Percentiles rank a stretch among this genome's conserved stretches.
These are phyloP conservation scores for Megatriorchis doriae DNA, from an alignment of 2,113 vertebrate genomes.

Conservation along the genomic window DNA sequence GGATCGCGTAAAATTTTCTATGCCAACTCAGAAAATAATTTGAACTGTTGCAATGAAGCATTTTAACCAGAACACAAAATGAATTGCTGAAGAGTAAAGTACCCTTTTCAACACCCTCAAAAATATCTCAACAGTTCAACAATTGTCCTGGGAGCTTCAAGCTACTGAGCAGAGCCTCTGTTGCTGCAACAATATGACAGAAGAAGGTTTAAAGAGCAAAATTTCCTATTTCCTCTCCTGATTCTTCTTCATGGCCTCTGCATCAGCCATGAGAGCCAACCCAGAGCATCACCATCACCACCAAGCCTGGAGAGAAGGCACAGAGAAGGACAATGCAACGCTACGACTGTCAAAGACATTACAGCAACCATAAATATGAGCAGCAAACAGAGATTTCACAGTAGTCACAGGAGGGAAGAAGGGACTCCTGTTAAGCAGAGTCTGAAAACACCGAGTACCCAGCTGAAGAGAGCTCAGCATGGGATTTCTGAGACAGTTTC, in stretches of 20 bases:
- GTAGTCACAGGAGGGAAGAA: neutral
- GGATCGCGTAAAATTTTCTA: neutral
- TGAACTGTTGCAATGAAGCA: neutral
- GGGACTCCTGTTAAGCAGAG: neutral
- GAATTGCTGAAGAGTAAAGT: neutral
- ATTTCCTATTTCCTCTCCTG: neutral
- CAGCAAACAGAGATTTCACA: neutral
- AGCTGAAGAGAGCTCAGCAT: neutral
- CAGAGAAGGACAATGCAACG: neutral
- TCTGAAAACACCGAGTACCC: neutral
- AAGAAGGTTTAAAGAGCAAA: neutral
- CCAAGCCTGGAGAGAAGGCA: neutral
- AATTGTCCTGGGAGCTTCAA: neutral
- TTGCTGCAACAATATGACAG: neutral
- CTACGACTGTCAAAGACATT: neutral
- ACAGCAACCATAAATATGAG: neutral
- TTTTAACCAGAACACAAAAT: neutral
- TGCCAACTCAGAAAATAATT: neutral
- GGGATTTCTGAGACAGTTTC: neutral
- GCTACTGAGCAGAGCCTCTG: neutral
- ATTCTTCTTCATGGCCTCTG: neutral
- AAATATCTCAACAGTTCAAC: neutral
- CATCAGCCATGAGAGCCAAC: accelerated
- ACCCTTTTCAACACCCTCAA: neutral
- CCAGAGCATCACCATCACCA: neutral